Base-by-base conservation (phyloP, 2,888 invertebrate genomes). In the Dryocosmus kuriphilus region DNA sequence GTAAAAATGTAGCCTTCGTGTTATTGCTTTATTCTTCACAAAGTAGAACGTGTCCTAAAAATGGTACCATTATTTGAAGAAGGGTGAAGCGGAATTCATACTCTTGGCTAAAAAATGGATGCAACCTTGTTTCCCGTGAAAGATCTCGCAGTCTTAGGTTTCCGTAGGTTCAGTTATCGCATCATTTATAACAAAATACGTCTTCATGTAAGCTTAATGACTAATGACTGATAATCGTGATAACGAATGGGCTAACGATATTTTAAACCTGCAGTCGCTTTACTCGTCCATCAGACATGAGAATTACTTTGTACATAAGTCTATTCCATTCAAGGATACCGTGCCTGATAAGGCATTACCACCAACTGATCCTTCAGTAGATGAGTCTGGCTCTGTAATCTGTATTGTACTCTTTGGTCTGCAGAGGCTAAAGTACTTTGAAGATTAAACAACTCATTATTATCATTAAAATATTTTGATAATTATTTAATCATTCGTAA, bases 301-400 rank as follows among this genome's bases (percentile, higher is more conserved):
- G 9, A 67, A 67, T 67, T 67, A 27, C 24, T 46, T 46, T 71
- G 27, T 30, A 41, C 65, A 27, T 71, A 71, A 71, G n/a, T 71
- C n/a, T 71, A 19, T 71, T 30, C 71, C n/a, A 51, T 71, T 51
- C 30, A 51, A 51, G 46, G 51, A 46, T 51, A 30, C 30, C 46
- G 30, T 19, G 46, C 9, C 27, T 67, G 46, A 67, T 67, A 27
- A 67, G 19, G 51, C 67, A 46, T 71, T 71, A 30, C 51, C n/a
- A 30, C 30, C 35, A 32, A 9, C 22, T 11, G 35, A 63, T 63
- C 35, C 35, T 32, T 63, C 51, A 71, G n/a, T 6, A 19, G 9
- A 19, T 71, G 71, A 71, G 51, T 71, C 71, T n/a, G 51, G 30
- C 71, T 27, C 71, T 27, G 22, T 24, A 24, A 14, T 24, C n/a